Conservation (phyloP, 2,888 invertebrate genomes). For the Catocala sponsa region DNA sequence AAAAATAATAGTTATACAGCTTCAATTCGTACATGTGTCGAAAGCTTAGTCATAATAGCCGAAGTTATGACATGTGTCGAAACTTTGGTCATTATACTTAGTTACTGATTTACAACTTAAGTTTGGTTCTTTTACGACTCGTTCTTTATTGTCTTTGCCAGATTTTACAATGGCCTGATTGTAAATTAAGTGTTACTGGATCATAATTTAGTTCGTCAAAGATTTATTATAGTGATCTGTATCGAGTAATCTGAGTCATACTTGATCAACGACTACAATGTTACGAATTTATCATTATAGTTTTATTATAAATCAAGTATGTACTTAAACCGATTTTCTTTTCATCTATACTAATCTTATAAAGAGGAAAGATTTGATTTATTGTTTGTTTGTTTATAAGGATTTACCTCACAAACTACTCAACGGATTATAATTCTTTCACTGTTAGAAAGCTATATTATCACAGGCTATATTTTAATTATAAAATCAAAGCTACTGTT, state of each 20-base stretch:
- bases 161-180: conserved; percentile 35
- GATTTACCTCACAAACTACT: too few relatives aligned
- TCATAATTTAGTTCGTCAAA: conserved; percentile 4
- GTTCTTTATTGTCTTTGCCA: conserved; percentile 33
- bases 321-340: too few relatives aligned
- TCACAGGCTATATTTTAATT: too few relatives aligned
- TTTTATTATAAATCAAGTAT: neutral
- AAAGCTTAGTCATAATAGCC: conserved; percentile 47
- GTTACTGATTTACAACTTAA: conserved; percentile 18
- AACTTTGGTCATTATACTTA: conserved; percentile 6
- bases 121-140: conserved; percentile 23
- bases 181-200: conserved; percentile 33
- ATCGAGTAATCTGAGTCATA: neutral
- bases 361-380: too few relatives aligned
- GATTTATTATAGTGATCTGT: conserved; percentile 9
- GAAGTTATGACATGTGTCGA: conserved; percentile 10
- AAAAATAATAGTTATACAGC: conserved; percentile 70
- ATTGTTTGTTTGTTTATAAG: too few relatives aligned
- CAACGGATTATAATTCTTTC: too few relatives aligned
- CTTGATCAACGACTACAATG: neutral
- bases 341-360: too few relatives aligned
- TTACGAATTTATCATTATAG: neutral
- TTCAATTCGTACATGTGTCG: conserved; percentile 63
- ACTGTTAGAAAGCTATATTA: too few relatives aligned
- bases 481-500: too few relatives aligned